A percentile compares a stretch with the other conserved stretches of the same genome.
Conservation (phyloP, 2,113 vertebrate species). For the Triplophysa rosa region DNA sequence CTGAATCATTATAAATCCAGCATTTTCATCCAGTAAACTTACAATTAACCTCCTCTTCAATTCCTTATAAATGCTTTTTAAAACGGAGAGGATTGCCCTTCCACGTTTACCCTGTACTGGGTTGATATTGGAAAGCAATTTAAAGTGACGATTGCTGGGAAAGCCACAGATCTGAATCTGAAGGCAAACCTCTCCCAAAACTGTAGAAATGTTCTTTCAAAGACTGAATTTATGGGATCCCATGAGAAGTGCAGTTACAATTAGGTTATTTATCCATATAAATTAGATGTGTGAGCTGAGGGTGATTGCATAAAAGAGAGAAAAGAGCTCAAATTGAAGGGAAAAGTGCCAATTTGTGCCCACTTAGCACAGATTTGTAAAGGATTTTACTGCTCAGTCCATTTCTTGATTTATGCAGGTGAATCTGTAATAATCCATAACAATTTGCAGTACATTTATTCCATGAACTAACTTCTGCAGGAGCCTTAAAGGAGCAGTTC, state of each 20-base stretch:
- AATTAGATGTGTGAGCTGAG: too few relatives aligned
- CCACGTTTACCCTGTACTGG: background rate
- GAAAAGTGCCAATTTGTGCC: too few relatives aligned
- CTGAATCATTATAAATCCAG: background rate
- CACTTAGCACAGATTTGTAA: too few relatives aligned
- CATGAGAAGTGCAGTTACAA: background rate
- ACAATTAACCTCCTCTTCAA: background rate
- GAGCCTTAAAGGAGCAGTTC: too few relatives aligned
- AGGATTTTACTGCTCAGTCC: too few relatives aligned
- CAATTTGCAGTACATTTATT: too few relatives aligned
- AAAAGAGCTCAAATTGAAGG: too few relatives aligned
- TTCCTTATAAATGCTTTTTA: slow-evolving; percentile 14
- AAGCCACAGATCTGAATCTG: background rate
- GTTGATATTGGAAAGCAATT: background rate
- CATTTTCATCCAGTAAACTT: background rate
- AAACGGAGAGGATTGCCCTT: background rate
- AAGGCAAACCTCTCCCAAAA: too few relatives aligned
- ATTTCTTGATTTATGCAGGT: too few relatives aligned
- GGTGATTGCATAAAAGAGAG: too few relatives aligned
- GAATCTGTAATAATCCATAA: too few relatives aligned
- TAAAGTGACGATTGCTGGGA: background rate
- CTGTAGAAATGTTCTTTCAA: background rate
- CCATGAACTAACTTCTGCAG: too few relatives aligned
- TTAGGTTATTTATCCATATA: background rate
- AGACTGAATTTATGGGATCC: background rate